Conservation (phyloP, 2,113 vertebrate species). For the Gymnocephalus cernua region DNA sequence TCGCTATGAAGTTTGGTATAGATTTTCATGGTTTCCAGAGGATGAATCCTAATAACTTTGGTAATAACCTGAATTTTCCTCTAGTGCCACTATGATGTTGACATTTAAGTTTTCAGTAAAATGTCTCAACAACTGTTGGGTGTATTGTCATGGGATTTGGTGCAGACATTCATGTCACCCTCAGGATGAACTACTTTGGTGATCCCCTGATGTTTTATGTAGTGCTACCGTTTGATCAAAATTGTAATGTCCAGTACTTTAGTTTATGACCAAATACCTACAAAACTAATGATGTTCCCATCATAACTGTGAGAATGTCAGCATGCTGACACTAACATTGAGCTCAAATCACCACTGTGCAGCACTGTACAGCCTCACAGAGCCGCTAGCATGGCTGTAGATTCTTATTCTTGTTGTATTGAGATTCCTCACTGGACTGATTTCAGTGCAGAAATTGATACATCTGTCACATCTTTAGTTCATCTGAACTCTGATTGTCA, state of each 20-base stretch:
- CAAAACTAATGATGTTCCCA: neutral
- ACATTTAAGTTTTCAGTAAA: neutral
- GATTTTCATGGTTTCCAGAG: no score
- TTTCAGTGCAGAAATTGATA: neutral
- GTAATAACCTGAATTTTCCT: neutral
- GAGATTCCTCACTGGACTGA: neutral
- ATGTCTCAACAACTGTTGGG: no score
- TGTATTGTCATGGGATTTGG: neutral
- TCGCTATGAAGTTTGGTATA: no score
- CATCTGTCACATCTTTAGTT: conserved; percentile 6
- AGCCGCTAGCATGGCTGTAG: neutral
- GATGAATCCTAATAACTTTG: neutral
- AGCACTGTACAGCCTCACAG: neutral
- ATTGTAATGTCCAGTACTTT: neutral
- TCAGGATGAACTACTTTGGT: no score
- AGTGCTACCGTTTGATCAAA: neutral
- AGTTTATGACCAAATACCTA: neutral
- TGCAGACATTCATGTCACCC: neutral
- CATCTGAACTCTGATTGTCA: neutral
- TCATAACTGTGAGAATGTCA: neutral
- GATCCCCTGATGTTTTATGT: neutral
- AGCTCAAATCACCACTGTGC: neutral
- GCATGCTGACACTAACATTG: neutral
- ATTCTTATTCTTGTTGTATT: neutral
- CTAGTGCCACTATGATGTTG: no score